Evolutionary conservation across 2,113 vertebrate genomes (phyloP), one percentile per base, ranked within the genome.

Genomic region (Balaeniceps rex): DNA sequence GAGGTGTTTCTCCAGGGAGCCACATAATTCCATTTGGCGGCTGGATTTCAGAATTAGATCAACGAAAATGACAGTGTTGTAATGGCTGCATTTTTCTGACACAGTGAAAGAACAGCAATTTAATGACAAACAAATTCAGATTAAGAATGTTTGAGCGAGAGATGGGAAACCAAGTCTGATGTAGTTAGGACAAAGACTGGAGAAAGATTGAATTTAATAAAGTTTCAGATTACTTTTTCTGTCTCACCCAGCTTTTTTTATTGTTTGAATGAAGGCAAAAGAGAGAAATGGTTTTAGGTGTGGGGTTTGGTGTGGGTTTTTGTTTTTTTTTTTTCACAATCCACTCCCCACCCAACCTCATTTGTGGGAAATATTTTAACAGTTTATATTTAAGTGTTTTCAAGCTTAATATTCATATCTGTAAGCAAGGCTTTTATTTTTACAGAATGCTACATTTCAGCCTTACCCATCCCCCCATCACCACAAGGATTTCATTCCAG

Each of bases 21-120:
- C 21, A 70, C 75, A 47, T 97, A 97, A 94, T 97, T 97, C 90
- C 83, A 86, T 94, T 95, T 11, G 17, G 61, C 21, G 22, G 15
- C 71, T 97, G 87, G 60, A 74, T 96, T 98, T 97, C 87, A 96
- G 84, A 95, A 95, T 96, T 96, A 95, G 90, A 79, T 94, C n/a
- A 83, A 21, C 0, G 0, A 91, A 60, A 89, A 80, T 34, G 68
- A 44, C 68, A 70, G 65, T 33, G 64, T 64, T 80, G 55, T 65
- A 77, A 70, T 77, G 75, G 75, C 88, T 93, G 63, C 44, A 3
- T 90, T 90, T 19, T 77, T 88, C 68, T 68, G 72, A 57, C 71
- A 64, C n/a, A n/a, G 34, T 24, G 46, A 26, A 70, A 88, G 51
- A 84, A 42, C 68, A 90, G 87, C 55, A 64, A 68, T 78, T 96